Percentiles rank a stretch among this genome's conserved stretches.
Evolutionary conservation across 2,797 vertebrate genomes (phyloP).

Genomic region (Leptodactylus fallax): DNA sequence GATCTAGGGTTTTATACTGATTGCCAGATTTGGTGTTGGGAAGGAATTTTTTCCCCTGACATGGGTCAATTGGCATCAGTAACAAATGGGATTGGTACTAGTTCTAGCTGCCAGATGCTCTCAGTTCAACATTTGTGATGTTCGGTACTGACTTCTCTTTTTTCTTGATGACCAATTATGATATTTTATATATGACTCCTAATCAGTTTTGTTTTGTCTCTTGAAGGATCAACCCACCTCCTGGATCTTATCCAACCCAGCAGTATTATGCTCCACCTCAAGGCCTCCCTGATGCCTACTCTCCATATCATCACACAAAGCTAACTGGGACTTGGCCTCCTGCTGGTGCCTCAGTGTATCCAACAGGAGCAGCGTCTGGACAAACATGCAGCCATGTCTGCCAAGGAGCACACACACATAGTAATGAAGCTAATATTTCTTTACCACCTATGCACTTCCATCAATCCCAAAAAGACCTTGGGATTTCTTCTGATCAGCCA

Average conservation of each 20-base stretch:
- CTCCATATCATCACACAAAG: conserved; percentile 47
- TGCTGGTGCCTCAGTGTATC: neutral
- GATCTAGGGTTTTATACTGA: too few relatives aligned
- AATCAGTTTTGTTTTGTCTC: conserved; percentile 19
- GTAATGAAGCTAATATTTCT: neutral
- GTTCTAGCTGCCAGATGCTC: neutral
- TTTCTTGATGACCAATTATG: neutral
- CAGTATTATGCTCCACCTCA: conserved; percentile 66
- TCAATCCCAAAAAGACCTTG: neutral
- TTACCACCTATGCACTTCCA: neutral
- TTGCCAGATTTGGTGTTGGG: too few relatives aligned
- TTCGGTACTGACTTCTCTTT: neutral
- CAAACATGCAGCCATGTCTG: neutral
- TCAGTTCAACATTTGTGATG: neutral
- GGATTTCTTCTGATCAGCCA: neutral
- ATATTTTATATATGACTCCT: neutral
- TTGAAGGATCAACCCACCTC: conserved; percentile 72
- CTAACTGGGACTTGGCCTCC: conserved; percentile 16
- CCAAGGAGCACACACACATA: conserved; percentile 30
- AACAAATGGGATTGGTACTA: neutral
- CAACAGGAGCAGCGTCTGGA: neutral
- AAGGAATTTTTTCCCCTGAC: too few relatives aligned
- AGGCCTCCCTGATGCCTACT: conserved; percentile 62
- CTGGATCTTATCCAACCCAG: conserved; percentile 78
- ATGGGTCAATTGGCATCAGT: too few relatives aligned